These are phyloP conservation scores for Lordiphosa collinella DNA, from an alignment of 1,140 invertebrate genomes.

Conservation along the genomic window DNA sequence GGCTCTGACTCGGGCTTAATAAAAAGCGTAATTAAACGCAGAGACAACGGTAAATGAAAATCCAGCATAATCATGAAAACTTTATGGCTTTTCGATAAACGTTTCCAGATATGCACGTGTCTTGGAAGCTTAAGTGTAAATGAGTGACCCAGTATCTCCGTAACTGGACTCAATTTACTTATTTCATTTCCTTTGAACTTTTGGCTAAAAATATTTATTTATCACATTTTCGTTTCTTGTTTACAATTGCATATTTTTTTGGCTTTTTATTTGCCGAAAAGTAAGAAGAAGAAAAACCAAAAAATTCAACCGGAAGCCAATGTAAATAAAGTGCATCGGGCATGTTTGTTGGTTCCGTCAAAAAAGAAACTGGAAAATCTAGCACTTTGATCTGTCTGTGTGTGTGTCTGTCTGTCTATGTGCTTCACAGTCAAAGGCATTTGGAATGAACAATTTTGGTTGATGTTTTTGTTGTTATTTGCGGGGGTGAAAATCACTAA, in stretches of 20 bases:
- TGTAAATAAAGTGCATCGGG: slow-evolving; percentile 66
- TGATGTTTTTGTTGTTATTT: not conserved
- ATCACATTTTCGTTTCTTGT: slow-evolving; percentile 9
- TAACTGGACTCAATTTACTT: not conserved
- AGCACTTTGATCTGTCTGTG: slow-evolving; percentile 63
- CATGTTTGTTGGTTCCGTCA: slow-evolving; percentile 76
- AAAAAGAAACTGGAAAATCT: slow-evolving; percentile 46
- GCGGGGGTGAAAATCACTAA: slow-evolving; percentile 2
- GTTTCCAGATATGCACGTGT: slow-evolving; percentile 45
- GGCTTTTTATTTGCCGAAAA: slow-evolving; percentile 16
- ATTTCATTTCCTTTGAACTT: slow-evolving; percentile 10
- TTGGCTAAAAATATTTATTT: not conserved
- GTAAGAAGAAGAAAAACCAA: slow-evolving; percentile 22
- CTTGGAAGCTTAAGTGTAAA: slow-evolving; percentile 23
- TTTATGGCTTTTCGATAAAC: slow-evolving; percentile 75
- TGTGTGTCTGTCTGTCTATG: not conserved
- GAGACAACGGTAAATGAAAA: slow-evolving; percentile 56
- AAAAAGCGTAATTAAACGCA: slow-evolving; percentile 65
- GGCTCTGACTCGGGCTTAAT: slow-evolving; percentile 33
- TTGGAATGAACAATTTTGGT: slow-evolving; percentile 35
- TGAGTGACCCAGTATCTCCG: slow-evolving; percentile 3
- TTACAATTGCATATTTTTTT: slow-evolving; percentile 9
- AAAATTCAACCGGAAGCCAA: slow-evolving; percentile 71
- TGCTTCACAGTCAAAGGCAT: slow-evolving; percentile 47
- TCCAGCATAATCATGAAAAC: slow-evolving; percentile 65